phyloP scores from a whole-genome alignment of 2,888 invertebrate species.

The Nebria brevicollis region DNA sequence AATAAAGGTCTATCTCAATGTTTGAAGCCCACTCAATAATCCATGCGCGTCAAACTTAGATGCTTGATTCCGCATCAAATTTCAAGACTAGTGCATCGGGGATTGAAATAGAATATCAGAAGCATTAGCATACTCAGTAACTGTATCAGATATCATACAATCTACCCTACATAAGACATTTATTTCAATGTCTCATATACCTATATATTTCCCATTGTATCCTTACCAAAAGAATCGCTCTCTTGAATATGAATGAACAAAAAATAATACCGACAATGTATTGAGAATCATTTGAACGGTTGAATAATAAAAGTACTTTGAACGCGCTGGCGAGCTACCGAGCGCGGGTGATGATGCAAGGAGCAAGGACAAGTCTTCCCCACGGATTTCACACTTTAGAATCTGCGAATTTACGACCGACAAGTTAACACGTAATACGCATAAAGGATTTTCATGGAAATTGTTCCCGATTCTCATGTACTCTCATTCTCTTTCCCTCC shows the following conservation, averaged over 20 bases:
- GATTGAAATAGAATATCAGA: too few species aligned
- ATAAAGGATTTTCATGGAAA: slow-evolving; percentile 44
- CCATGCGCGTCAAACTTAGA: too few species aligned
- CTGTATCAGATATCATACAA: too few species aligned
- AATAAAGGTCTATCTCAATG: too few species aligned
- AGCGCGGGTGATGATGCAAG: neutral
- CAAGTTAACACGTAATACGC: slow-evolving; percentile 46
- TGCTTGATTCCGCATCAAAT: too few species aligned
- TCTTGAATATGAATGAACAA: neutral
- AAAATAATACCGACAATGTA: neutral
- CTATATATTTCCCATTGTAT: neutral
- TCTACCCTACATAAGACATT: neutral
- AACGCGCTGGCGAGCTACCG: neutral
- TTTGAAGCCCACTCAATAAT: too few species aligned
- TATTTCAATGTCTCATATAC: neutral
- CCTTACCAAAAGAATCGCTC: neutral
- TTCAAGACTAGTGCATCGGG: too few species aligned
- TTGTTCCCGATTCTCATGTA: slow-evolving; percentile 30
- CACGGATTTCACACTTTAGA: slow-evolving; percentile 32
- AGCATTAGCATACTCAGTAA: too few species aligned
- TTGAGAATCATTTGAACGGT: slow-evolving; percentile 1
- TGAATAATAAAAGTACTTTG: neutral
- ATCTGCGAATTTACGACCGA: slow-evolving; percentile 45
- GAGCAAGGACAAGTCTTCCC: neutral
- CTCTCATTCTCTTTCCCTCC: neutral